Evolutionary conservation across 2,113 vertebrate species (phyloP).

Genomic region (Brachyistius frenatus): DNA sequence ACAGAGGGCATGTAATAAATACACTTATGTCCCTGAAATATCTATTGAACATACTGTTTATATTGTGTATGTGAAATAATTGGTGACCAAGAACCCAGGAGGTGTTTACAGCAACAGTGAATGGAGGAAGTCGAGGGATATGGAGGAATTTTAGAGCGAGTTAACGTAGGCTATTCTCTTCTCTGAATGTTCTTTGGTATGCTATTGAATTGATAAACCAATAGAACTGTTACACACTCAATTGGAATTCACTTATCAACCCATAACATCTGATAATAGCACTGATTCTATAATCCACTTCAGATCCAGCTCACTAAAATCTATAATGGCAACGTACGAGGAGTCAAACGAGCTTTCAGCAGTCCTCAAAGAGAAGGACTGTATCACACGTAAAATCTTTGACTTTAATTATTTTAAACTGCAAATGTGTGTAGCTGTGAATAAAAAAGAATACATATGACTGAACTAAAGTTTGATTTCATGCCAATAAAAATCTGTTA

Average conservation of each 20-base stretch:
- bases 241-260: slow-evolving; percentile 28
- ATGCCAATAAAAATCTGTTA: no score
- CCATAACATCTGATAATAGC: slow-evolving; percentile 2
- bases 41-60: not conserved
- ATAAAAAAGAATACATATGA: not conserved
- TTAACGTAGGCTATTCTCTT: not conserved
- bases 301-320: slow-evolving; percentile 13
- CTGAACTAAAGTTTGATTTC: no score
- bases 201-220: not conserved
- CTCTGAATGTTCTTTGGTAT: slow-evolving; percentile 9
- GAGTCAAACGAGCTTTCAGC: slow-evolving; percentile 2
- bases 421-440: not conserved
- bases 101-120: not conserved
- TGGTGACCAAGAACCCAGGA: not conserved
- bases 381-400: not conserved
- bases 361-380: not conserved
- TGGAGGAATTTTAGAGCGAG: not conserved
- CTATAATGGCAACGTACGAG: not conserved
- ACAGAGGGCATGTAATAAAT: not conserved
- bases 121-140: not conserved
- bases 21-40: not conserved
- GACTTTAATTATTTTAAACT: not conserved
- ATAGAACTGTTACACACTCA: slow-evolving; percentile 9
- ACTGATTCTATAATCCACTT: not conserved
- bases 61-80: slow-evolving; percentile 16